Conservation (phyloP, 2,797 vertebrate genomes). For the Sebastes kiyomatsui region DNA sequence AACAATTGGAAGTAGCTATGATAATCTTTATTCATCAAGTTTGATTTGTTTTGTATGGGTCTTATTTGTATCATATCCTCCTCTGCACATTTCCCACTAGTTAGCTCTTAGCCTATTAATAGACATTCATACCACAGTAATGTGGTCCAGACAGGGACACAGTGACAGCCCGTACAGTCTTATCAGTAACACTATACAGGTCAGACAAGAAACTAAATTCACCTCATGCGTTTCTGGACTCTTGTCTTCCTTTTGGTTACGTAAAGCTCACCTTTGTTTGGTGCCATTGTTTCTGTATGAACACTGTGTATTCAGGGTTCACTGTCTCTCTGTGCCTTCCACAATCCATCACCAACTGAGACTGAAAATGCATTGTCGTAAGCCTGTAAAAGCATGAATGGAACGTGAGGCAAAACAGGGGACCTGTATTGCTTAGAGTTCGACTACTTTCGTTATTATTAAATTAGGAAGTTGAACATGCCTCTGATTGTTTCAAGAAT, state of each 20-base stretch:
- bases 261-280: constrained; percentile 12
- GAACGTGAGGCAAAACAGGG: constrained; percentile 16
- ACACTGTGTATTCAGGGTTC: constrained; percentile 6
- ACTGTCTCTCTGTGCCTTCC: constrained; percentile 3
- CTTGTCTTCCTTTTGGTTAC: not conserved
- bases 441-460: constrained; percentile 48
- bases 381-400: constrained; percentile 8
- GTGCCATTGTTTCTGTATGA: constrained; percentile 6
- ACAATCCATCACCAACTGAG: constrained; percentile 2
- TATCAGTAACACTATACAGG: constrained; percentile 37
- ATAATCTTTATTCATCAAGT: not conserved
- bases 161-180: constrained; percentile 8
- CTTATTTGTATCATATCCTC: constrained; percentile 28
- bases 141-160: constrained; percentile 22
- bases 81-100: constrained; percentile 26
- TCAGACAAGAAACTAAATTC: not conserved
- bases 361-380: constrained; percentile 28
- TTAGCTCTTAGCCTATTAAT: constrained; percentile 58
- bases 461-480: constrained; percentile 61
- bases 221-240: not conserved
- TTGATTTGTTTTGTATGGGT: not conserved
- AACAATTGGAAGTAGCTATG: not conserved
- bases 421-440: constrained; percentile 2
- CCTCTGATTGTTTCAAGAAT: constrained; percentile 48
- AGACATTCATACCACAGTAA: constrained; percentile 44